Percentiles rank a stretch among this genome's conserved stretches.
phyloP scores from a whole-genome alignment of 2,113 vertebrate species.

The Pteropus alecto region DNA sequence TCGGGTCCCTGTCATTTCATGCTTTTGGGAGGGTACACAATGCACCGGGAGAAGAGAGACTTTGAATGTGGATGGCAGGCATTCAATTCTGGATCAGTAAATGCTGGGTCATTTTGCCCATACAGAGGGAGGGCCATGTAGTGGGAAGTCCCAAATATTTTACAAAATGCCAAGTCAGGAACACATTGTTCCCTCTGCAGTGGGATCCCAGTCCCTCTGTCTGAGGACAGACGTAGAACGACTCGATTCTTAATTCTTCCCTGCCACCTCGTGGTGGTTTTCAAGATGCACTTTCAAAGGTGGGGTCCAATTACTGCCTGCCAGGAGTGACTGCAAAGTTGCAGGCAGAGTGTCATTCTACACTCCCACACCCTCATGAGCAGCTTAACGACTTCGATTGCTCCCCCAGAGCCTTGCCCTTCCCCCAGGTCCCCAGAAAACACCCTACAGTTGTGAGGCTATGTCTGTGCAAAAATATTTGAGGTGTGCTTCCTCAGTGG shows the following conservation, averaged over 20 bases:
- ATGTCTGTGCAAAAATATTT: neutral
- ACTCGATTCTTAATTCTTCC: neutral
- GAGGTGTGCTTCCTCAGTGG: fast-evolving
- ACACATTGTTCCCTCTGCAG: fast-evolving
- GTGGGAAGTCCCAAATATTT: neutral
- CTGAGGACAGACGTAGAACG: fast-evolving
- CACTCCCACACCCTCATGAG: neutral
- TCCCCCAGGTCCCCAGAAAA: neutral
- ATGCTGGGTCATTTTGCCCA: neutral
- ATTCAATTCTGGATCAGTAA: neutral
- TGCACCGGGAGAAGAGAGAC: fast-evolving
- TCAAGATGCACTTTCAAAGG: neutral
- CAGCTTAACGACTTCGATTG: neutral
- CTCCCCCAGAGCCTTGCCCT: neutral
- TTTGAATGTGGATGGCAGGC: neutral
- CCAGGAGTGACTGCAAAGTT: fast-evolving
- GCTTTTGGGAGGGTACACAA: neutral
- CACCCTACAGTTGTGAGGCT: neutral
- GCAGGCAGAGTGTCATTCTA: fast-evolving
- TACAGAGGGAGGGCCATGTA: fast-evolving
- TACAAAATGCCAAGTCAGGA: fast-evolving
- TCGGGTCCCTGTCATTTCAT: fast-evolving
- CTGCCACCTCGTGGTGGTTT: constrained; percentile 47
- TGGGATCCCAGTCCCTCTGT: fast-evolving
- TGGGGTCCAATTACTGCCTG: neutral